These are phyloP conservation scores for Sinodicranocentrus sp. DNA, from an alignment of 2,888 invertebrate genomes.

Conservation along the genomic window DNA sequence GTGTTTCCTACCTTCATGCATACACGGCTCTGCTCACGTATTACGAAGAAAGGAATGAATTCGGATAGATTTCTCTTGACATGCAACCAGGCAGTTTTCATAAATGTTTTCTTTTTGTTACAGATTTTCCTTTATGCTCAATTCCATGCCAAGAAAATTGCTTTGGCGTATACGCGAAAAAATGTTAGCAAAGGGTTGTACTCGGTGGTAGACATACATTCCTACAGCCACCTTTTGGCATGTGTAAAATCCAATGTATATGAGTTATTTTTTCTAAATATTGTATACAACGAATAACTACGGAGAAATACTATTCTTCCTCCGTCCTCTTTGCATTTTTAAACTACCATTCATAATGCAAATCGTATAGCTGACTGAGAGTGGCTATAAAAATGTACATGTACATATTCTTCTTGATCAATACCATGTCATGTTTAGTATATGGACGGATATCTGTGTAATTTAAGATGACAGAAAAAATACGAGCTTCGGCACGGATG, in stretches of 20 bases:
- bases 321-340: conserved; percentile 25
- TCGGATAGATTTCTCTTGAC: conserved; percentile 47
- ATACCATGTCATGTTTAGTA: conserved; percentile 10
- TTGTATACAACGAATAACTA: no score
- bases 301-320: no score
- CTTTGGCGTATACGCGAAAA: conserved; percentile 1
- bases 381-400: conserved; percentile 4
- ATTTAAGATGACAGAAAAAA: conserved; percentile 48
- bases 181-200: no score
- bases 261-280: no score
- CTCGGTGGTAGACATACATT: no score
- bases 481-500: background rate
- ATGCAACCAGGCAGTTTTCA: conserved; percentile 44
- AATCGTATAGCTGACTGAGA: background rate
- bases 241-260: background rate
- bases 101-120: conserved; percentile 48
- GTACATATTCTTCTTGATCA: conserved; percentile 15
- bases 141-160: conserved; percentile 14
- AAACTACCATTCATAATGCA: conserved; percentile 15
- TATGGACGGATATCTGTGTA: conserved; percentile 8
- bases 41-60: conserved; percentile 30
- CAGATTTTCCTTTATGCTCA: conserved; percentile 31
- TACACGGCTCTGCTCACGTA: background rate
- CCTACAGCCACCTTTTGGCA: background rate
- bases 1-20: background rate